phyloP scores from a whole-genome alignment of 2,113 vertebrate genomes.

The Herpailurus yagouaroundi region DNA sequence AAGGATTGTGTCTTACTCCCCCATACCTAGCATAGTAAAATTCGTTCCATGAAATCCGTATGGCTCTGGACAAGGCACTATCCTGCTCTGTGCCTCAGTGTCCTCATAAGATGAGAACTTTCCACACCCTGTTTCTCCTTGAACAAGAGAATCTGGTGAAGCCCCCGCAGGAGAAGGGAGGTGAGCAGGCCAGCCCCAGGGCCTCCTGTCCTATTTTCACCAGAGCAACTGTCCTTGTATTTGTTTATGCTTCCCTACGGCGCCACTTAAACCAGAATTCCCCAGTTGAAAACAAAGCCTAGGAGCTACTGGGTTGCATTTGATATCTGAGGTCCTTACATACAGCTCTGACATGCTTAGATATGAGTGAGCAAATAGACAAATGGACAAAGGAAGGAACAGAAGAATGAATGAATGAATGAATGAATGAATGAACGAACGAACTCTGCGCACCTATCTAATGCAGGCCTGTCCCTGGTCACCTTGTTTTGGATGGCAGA shows the following conservation, averaged over 20 bases:
- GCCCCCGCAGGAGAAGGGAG: not conserved
- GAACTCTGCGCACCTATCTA: not conserved
- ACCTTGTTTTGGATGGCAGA: not conserved
- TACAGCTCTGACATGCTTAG: not conserved
- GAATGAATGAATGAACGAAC: not conserved
- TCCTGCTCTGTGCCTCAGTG: not conserved
- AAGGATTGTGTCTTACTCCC: not conserved
- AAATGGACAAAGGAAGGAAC: not conserved
- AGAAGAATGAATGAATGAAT: not conserved
- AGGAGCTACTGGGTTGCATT: not conserved
- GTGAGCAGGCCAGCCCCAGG: not conserved
- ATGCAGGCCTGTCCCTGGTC: not conserved
- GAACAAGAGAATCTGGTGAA: slow-evolving; percentile 38
- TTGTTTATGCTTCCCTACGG: slow-evolving; percentile 56
- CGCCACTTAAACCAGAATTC: slow-evolving; percentile 66
- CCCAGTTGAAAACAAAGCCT: slow-evolving; percentile 48
- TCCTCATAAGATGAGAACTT: not conserved
- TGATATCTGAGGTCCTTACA: not conserved
- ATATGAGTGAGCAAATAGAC: not conserved
- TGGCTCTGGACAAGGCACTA: not conserved
- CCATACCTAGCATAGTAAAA: not conserved
- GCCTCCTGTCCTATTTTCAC: not conserved
- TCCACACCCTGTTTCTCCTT: slow-evolving; percentile 33
- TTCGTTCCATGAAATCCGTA: not conserved
- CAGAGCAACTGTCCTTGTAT: not conserved